These are phyloP conservation scores for Erinaceus europaeus DNA, from an alignment of 2,113 vertebrate genomes.

Conservation along the genomic window DNA sequence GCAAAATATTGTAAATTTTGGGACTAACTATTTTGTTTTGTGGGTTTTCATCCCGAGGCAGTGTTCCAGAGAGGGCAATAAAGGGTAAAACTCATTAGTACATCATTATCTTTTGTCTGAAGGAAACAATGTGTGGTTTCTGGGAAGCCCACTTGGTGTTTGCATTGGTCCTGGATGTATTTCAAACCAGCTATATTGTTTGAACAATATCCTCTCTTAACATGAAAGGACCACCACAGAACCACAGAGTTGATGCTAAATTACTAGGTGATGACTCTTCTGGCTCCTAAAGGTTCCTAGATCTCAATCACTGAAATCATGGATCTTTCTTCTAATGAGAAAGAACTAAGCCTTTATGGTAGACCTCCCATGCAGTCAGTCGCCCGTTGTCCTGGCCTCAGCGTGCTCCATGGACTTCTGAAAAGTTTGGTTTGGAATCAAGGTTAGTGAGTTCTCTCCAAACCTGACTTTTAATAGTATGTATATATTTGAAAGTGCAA, in stretches of 20 bases:
- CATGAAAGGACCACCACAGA: conserved; percentile 63
- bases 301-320: conserved; percentile 52
- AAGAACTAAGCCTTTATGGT: conserved; percentile 37
- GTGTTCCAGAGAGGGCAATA: conserved; percentile 64
- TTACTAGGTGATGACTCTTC: conserved; percentile 72
- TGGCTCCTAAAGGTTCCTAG: conserved; percentile 66
- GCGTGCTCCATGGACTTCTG: conserved; percentile 1
- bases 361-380: conserved; percentile 66
- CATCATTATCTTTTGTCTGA: conserved; percentile 75
- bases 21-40: conserved; percentile 58
- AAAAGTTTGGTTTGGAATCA: conserved; percentile 46
- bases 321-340: conserved; percentile 60
- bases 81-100: conserved; percentile 72
- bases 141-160: conserved; percentile 63
- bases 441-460: conserved; percentile 6
- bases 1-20: conserved; percentile 63
- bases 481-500: neutral
- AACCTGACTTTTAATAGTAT: neutral
- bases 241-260: conserved; percentile 67
- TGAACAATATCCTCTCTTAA: conserved; percentile 50
- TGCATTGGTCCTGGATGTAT: conserved; percentile 67
- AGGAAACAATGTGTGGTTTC: conserved; percentile 74
- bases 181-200: conserved; percentile 68
- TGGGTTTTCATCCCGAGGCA: conserved; percentile 67
- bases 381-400: neutral